Evolutionary conservation across 2,888 invertebrate genomes (phyloP).

Genomic region (Bedellia somnulentella): DNA sequence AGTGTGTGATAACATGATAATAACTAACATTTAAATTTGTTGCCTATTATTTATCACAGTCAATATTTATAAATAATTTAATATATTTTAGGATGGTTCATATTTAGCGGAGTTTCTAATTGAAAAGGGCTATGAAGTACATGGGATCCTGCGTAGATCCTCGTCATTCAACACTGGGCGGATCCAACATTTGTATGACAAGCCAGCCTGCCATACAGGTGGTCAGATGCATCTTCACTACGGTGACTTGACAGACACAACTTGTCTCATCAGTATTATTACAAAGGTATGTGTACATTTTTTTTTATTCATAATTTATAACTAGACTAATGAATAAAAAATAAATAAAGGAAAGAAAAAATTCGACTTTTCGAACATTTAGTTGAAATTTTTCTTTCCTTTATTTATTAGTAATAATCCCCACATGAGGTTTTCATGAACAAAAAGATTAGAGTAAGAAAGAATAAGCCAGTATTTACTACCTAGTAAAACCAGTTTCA

Average conservation of each 20-base stretch:
- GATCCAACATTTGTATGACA: conserved; percentile 93
- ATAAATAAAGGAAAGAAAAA: background rate
- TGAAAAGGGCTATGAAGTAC: conserved; percentile 90
- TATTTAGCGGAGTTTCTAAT: conserved; percentile 94
- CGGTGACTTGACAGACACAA: conserved; percentile 98
- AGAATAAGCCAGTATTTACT: background rate
- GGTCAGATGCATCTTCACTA: conserved; percentile 94
- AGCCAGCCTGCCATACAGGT: conserved; percentile 85
- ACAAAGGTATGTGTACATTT: conserved; percentile 29
- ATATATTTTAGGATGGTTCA: conserved; percentile 86
- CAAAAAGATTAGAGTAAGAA: background rate
- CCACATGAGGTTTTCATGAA: no score
- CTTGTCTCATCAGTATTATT: conserved; percentile 66
- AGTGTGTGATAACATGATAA: conserved; percentile 3
- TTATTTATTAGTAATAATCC: no score
- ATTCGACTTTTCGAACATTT: background rate
- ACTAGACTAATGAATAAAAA: background rate
- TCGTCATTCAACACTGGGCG: conserved; percentile 96
- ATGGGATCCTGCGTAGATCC: conserved; percentile 92
- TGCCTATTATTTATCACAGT: conserved; percentile 4
- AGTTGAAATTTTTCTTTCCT: no score
- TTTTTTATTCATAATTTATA: no score
- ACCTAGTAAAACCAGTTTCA: background rate
- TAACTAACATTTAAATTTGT: background rate
- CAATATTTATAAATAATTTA: conserved; percentile 3